Evolutionary conservation across 2,888 invertebrate genomes (phyloP).

Genomic region (Aphidius colemani): DNA sequence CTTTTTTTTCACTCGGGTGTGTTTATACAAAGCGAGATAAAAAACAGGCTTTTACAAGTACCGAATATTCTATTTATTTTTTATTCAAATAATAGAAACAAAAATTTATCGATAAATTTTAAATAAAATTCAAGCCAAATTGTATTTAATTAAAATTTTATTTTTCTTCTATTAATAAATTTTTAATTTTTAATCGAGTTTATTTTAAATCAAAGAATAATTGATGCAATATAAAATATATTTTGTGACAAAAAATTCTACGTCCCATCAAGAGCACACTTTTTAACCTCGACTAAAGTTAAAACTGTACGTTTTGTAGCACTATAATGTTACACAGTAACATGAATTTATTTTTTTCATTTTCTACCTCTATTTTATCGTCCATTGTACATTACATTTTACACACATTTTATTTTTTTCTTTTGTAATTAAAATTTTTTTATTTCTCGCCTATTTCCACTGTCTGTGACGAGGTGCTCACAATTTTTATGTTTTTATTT

Average conservation of each 20-base stretch:
- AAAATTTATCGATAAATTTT: too few relatives aligned
- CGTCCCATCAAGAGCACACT: slow-evolving; percentile 16
- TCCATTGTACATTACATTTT: slow-evolving; percentile 23
- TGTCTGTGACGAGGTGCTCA: slow-evolving; percentile 9
- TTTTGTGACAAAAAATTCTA: too few relatives aligned
- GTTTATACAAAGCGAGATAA: slow-evolving; percentile 3
- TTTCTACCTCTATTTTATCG: slow-evolving; percentile 27
- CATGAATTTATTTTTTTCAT: slow-evolving; percentile 41
- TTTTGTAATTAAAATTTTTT: slow-evolving; percentile 37
- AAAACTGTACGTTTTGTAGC: slow-evolving; percentile 44
- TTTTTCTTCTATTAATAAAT: too few relatives aligned
- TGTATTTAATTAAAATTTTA: too few relatives aligned
- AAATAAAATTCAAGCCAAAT: too few relatives aligned
- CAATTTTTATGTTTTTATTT: slow-evolving; percentile 5
- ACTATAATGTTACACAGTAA: slow-evolving; percentile 13
- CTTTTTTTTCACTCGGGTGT: slow-evolving; percentile 8
- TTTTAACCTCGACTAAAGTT: slow-evolving; percentile 29
- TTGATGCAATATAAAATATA: too few relatives aligned
- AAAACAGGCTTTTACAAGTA: too few relatives aligned
- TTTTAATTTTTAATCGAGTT: too few relatives aligned
- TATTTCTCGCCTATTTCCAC: slow-evolving; percentile 13
- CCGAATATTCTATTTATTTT: too few relatives aligned
- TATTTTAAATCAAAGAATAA: too few relatives aligned
- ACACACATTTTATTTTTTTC: slow-evolving; percentile 29
- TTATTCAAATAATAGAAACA: too few relatives aligned